Evolutionary conservation across 2,888 invertebrate species (phyloP).

Genomic region (Mellilla xanthometata): DNA sequence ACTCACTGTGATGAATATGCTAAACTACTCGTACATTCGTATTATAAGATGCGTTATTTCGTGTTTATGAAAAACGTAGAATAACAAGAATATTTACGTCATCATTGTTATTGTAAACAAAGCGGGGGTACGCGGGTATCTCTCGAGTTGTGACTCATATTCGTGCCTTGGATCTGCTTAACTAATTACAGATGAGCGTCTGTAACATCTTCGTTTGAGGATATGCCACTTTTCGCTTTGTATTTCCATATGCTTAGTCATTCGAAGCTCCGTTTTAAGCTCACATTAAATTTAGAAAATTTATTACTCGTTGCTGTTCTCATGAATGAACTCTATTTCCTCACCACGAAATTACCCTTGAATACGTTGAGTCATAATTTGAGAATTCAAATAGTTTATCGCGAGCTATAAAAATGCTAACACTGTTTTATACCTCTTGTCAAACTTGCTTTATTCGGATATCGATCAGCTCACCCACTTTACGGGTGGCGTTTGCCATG

Average conservation of each 20-base stretch:
- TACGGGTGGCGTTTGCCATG: conserved; percentile 33
- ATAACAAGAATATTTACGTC: conserved; percentile 43
- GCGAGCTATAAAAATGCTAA: conserved; percentile 10
- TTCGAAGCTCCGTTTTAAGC: conserved; percentile 11
- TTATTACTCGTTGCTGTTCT: conserved; percentile 2
- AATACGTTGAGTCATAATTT: conserved; percentile 8
- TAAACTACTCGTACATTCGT: not conserved
- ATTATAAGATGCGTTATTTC: conserved; percentile 13
- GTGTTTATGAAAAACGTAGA: conserved; percentile 14
- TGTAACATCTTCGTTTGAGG: conserved; percentile 37
- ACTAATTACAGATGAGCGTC: conserved; percentile 41
- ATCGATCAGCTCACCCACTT: conserved; percentile 37
- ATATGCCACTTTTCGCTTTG: conserved; percentile 29
- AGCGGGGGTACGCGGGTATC: conserved; percentile 41
- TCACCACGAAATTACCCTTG: conserved; percentile 8
- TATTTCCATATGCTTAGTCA: conserved; percentile 28
- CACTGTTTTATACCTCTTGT: conserved; percentile 18
- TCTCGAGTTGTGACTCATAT: conserved; percentile 47
- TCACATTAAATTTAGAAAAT: conserved; percentile 7
- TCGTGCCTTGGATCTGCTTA: conserved; percentile 38
- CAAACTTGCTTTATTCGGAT: conserved; percentile 30
- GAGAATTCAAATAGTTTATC: conserved; percentile 6
- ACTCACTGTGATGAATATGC: conserved; percentile 10
- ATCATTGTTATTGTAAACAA: conserved; percentile 67
- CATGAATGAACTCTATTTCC: conserved; percentile 10